These are phyloP conservation scores for Calyptommatus sinebrachiatus DNA, from an alignment of 2,113 vertebrate genomes.

Conservation along the genomic window DNA sequence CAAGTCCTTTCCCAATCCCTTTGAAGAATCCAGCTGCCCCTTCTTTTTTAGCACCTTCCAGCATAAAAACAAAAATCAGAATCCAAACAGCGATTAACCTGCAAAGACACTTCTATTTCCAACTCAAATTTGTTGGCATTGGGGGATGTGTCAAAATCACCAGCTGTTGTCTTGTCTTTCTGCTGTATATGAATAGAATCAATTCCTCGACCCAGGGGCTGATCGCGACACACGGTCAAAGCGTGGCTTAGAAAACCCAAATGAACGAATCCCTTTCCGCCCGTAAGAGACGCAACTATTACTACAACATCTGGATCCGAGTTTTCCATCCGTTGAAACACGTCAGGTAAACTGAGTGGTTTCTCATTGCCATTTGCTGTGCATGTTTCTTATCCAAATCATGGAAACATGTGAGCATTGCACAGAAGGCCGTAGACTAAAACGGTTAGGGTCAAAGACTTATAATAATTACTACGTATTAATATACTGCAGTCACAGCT, in stretches of 20 bases:
- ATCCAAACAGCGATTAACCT: not conserved
- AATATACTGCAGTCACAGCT: too few species aligned
- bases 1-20: constrained; percentile 94
- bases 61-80: not conserved
- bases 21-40: constrained; percentile 97
- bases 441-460: too few species aligned
- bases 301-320: not conserved
- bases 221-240: not conserved
- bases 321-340: too few species aligned
- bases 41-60: constrained; percentile 87
- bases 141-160: not conserved
- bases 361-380: too few species aligned
- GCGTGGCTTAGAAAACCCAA: not conserved
- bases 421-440: too few species aligned
- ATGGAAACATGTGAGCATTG: too few species aligned
- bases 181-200: not conserved
- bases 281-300: not conserved
- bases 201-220: too few species aligned
- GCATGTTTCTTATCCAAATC: too few species aligned
- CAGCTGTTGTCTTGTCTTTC: not conserved
- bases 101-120: not conserved
- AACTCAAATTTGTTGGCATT: not conserved
- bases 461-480: too few species aligned
- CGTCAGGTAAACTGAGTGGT: not conserved
- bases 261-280: too few species aligned